Percentiles rank a stretch among this genome's conserved stretches.
Evolutionary conservation across 2,888 invertebrate species (phyloP).

Genomic region (Anaspis maculata): DNA sequence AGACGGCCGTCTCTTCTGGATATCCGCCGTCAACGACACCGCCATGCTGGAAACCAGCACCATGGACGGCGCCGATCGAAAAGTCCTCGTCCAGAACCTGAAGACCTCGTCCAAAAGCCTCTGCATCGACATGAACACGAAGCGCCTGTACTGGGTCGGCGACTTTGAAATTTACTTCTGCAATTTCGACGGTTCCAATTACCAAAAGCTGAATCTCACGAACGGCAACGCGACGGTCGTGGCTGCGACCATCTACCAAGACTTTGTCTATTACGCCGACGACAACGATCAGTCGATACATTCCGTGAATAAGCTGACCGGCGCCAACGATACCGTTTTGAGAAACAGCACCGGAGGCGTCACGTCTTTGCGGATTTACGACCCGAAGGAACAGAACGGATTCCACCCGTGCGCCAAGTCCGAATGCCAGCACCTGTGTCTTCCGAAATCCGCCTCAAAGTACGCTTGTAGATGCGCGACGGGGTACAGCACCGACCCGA

Average conservation of each 20-base stretch:
- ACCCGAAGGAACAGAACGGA: slow-evolving; percentile 55
- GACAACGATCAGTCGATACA: slow-evolving; percentile 54
- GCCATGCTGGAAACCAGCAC: slow-evolving; percentile 48
- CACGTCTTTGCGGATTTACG: slow-evolving; percentile 61
- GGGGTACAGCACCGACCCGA: slow-evolving; percentile 52
- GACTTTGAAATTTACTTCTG: slow-evolving; percentile 48
- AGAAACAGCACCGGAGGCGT: slow-evolving; percentile 47
- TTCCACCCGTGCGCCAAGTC: slow-evolving; percentile 49
- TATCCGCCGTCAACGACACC: slow-evolving; percentile 27
- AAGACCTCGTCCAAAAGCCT: slow-evolving; percentile 33
- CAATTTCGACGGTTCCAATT: slow-evolving; percentile 27
- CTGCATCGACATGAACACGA: slow-evolving; percentile 27
- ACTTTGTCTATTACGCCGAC: slow-evolving; percentile 60
- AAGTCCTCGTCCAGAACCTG: slow-evolving; percentile 26
- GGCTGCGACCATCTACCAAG: slow-evolving; percentile 60
- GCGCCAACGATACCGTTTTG: slow-evolving; percentile 40
- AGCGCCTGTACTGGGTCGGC: slow-evolving; percentile 66
- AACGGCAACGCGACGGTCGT: slow-evolving; percentile 46
- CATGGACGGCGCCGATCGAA: slow-evolving; percentile 56
- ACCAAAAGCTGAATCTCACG: slow-evolving; percentile 30
- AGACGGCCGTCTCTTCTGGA: slow-evolving; percentile 50
- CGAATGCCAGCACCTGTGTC: slow-evolving; percentile 66
- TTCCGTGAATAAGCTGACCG: slow-evolving; percentile 52
- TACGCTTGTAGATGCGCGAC: slow-evolving; percentile 68
- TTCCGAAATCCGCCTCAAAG: slow-evolving; percentile 50